phyloP scores from a whole-genome alignment of 2,888 invertebrate genomes.

The Eucera pruinosa region DNA sequence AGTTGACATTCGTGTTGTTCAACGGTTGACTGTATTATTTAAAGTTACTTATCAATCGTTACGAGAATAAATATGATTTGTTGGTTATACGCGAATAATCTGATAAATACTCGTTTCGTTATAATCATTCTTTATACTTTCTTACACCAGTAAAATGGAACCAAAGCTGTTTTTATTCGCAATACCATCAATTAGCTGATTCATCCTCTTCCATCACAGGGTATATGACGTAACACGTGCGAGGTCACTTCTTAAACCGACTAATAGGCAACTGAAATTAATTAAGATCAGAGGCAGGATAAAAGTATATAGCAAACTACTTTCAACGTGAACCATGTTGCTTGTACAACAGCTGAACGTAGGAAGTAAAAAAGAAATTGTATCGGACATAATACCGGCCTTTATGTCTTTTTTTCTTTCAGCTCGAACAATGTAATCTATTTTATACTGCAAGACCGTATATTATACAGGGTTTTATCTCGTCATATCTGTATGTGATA shows the following conservation, averaged over 20 bases:
- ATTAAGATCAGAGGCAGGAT: conserved; percentile 63
- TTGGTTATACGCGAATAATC: not conserved
- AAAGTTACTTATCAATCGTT: too few relatives aligned
- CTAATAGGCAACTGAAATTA: conserved; percentile 67
- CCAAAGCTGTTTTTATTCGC: conserved; percentile 31
- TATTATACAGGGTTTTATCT: not conserved
- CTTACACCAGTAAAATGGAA: conserved; percentile 6
- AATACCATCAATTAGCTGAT: conserved; percentile 40
- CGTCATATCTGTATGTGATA: too few relatives aligned
- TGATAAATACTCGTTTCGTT: not conserved
- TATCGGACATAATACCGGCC: not conserved
- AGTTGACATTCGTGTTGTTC: too few relatives aligned
- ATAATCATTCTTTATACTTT: conserved; percentile 13
- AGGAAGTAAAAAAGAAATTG: conserved; percentile 10
- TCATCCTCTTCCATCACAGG: conserved; percentile 39
- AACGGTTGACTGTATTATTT: too few relatives aligned
- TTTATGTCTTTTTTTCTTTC: conserved; percentile 2
- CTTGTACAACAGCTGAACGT: not conserved
- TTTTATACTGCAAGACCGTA: not conserved
- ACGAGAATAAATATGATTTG: too few relatives aligned
- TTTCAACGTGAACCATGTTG: conserved; percentile 25
- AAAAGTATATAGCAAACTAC: conserved; percentile 50
- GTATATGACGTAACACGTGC: conserved; percentile 43
- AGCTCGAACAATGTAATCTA: not conserved
- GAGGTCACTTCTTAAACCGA: conserved; percentile 42